Conservation (phyloP, 1,140 invertebrate species). For the Caenorhabditis remanei region DNA sequence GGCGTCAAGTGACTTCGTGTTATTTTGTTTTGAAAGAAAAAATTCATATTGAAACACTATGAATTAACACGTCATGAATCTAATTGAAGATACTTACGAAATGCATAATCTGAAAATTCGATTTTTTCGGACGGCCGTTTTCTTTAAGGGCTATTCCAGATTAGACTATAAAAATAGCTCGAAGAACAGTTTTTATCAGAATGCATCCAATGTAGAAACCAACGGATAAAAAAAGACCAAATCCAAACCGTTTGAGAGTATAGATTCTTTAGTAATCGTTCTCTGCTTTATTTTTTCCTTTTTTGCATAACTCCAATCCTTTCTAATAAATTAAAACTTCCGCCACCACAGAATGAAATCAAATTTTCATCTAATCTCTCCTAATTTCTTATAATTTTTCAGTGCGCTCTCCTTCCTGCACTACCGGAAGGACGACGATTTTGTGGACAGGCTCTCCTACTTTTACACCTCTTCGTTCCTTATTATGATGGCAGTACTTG, state of each 20-base stretch:
- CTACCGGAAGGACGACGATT: slow-evolving; percentile 80
- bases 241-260: not conserved
- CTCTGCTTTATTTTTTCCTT: not conserved
- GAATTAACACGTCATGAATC: too few species aligned
- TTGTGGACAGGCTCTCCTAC: slow-evolving; percentile 80
- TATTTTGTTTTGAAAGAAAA: not conserved
- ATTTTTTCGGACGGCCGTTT: too few species aligned
- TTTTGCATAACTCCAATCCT: not conserved
- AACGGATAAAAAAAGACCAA: not conserved
- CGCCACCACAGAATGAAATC: not conserved
- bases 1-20: not conserved
- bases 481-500: slow-evolving; percentile 80
- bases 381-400: slow-evolving; percentile 53
- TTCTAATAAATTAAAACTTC: not conserved
- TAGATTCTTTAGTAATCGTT: not conserved
- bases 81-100: too few species aligned
- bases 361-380: not conserved
- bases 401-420: slow-evolving; percentile 75
- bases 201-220: not conserved
- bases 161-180: too few species aligned
- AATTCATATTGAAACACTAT: too few species aligned
- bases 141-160: too few species aligned
- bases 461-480: slow-evolving; percentile 80
- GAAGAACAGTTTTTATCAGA: too few species aligned
- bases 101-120: too few species aligned